Conservation (phyloP, 2,888 invertebrate species). For the Drosophila demipolita region DNA sequence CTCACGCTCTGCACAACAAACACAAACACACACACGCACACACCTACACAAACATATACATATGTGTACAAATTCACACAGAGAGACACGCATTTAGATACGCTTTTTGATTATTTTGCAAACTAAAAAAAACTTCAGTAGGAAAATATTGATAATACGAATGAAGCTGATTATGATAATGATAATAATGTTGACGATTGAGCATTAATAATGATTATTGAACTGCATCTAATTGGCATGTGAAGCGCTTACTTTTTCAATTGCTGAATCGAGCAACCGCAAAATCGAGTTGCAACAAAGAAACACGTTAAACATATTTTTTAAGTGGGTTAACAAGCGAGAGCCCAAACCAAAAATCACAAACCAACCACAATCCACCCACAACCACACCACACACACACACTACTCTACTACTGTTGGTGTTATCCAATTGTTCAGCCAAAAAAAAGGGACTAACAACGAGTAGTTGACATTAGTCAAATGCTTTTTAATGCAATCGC, state of each 20-base stretch:
- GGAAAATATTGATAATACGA: slow-evolving; percentile 16
- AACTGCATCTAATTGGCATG: slow-evolving; percentile 75
- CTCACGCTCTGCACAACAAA: slow-evolving; percentile 49
- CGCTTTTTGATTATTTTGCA: slow-evolving; percentile 60
- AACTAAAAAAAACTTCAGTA: slow-evolving; percentile 29
- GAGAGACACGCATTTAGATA: slow-evolving; percentile 33
- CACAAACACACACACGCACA: slow-evolving; percentile 16
- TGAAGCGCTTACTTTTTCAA: slow-evolving; percentile 70
- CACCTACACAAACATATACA: slow-evolving; percentile 1
- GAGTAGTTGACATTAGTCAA: slow-evolving; percentile 50
- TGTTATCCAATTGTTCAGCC: slow-evolving; percentile 36
- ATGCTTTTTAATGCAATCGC: slow-evolving; percentile 47
- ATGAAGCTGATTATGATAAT: slow-evolving; percentile 33
- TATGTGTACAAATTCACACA: background rate
- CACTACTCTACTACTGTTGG: slow-evolving; percentile 4
- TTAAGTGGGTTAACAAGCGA: slow-evolving; percentile 29
- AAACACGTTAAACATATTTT: slow-evolving; percentile 12
- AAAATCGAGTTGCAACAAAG: background rate
- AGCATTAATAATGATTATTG: slow-evolving; percentile 44
- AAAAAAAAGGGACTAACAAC: background rate
- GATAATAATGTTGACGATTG: slow-evolving; percentile 35
- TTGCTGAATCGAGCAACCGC: slow-evolving; percentile 41
- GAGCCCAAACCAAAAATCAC: slow-evolving; percentile 30
- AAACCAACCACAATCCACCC: slow-evolving; percentile 6
- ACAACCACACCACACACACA: slow-evolving; percentile 6